A percentile compares a stretch with the other conserved stretches of the same genome.
These are phyloP conservation scores for Macquaria ambigua DNA, from an alignment of 2,113 vertebrate species.

Conservation along the genomic window DNA sequence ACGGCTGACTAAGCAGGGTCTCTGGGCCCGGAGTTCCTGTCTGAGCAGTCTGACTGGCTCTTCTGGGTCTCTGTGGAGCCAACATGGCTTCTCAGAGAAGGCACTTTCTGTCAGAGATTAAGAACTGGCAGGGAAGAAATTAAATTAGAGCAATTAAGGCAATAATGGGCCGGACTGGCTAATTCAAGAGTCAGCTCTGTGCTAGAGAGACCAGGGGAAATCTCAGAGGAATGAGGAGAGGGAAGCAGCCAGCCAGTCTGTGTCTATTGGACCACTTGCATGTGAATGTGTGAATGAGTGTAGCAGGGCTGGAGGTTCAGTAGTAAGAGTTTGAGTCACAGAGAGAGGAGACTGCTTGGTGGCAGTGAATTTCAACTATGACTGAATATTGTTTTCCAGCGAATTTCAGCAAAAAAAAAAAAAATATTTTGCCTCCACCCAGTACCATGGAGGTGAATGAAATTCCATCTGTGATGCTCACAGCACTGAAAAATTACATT, in stretches of 20 bases:
- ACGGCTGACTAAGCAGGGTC: conserved; percentile 48
- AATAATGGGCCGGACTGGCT: conserved; percentile 78
- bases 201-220: conserved; percentile 42
- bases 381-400: not conserved
- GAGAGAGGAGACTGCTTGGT: not conserved
- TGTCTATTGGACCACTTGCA: conserved; percentile 26
- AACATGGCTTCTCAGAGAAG: conserved; percentile 71
- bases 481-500: too few relatives aligned
- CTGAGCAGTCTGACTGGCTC: conserved; percentile 66
- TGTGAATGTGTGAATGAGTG: conserved; percentile 42
- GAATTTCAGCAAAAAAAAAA: not conserved
- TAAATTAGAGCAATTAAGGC: conserved; percentile 82
- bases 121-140: conserved; percentile 79
- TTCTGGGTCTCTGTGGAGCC: conserved; percentile 70
- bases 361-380: not conserved
- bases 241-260: conserved; percentile 32
- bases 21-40: conserved; percentile 73
- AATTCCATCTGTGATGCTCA: too few relatives aligned
- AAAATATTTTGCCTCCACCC: too few relatives aligned
- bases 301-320: conserved; percentile 9
- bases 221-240: conserved; percentile 54
- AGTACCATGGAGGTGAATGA: too few relatives aligned
- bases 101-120: conserved; percentile 79
- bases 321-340: not conserved
- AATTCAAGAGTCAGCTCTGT: conserved; percentile 71